phyloP scores from a whole-genome alignment of 1,140 invertebrate genomes.

The Parapsyche elsis region DNA sequence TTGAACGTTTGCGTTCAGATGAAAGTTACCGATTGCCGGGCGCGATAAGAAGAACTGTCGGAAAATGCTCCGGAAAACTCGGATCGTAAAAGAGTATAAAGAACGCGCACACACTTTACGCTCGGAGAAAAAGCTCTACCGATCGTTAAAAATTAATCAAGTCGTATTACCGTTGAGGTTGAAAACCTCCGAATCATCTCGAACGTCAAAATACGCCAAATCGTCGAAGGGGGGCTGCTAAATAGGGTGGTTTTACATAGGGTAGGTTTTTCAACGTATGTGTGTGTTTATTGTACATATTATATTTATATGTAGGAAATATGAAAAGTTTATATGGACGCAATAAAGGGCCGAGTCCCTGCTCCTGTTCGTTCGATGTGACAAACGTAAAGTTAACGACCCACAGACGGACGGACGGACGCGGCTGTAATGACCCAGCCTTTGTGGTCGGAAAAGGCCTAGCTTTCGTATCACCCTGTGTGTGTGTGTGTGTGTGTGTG shows the following conservation, averaged over 20 bases:
- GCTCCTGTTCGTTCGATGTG: background rate
- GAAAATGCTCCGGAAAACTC: background rate
- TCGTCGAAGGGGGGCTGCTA: background rate
- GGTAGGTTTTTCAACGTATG: background rate
- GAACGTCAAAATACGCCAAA: no score
- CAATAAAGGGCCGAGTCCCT: background rate
- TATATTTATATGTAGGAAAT: background rate
- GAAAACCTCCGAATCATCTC: no score
- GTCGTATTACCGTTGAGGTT: no score
- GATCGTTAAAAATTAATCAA: no score
- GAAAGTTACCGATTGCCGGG: background rate
- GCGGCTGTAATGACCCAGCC: background rate
- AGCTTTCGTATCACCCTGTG: background rate
- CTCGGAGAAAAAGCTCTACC: background rate
- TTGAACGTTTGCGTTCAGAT: background rate
- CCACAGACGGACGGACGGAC: constrained; percentile 1
- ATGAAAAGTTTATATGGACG: constrained; percentile 8
- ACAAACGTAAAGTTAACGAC: constrained; percentile 11
- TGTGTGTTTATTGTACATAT: background rate
- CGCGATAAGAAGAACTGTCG: background rate
- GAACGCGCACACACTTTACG: background rate
- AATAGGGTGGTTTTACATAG: background rate
- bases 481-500: no score
- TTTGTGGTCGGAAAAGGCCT: background rate
- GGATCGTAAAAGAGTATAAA: background rate